Conservation (phyloP, 2,888 invertebrate species). For the Thera britannica region DNA sequence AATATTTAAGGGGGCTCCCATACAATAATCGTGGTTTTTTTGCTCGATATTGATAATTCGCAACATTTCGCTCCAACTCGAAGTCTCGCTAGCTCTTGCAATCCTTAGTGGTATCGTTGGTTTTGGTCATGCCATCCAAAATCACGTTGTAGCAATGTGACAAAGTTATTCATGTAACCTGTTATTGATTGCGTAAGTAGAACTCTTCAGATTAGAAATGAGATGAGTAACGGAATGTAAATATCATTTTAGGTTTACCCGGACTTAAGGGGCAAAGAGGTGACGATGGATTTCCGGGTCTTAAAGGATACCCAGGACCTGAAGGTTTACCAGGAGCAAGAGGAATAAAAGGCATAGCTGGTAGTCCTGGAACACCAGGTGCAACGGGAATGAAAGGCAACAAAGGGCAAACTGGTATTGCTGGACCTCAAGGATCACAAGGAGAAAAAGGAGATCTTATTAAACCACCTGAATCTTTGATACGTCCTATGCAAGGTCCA, state of each 20-base stretch:
- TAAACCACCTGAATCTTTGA: constrained; percentile 57
- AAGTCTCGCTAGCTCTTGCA: no score
- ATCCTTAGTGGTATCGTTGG: no score
- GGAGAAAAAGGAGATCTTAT: constrained; percentile 77
- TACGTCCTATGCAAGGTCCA: constrained; percentile 77
- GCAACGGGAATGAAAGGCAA: constrained; percentile 75
- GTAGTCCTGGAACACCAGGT: constrained; percentile 81
- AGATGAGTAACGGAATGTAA: neutral
- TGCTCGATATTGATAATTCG: no score
- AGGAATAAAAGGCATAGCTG: constrained; percentile 59
- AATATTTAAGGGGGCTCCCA: no score
- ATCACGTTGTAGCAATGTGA: no score
- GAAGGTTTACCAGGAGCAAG: constrained; percentile 63
- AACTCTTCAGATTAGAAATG: neutral
- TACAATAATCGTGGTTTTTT: no score
- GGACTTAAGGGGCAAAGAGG: constrained; percentile 68
- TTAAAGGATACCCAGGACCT: constrained; percentile 62
- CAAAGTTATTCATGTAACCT: no score
- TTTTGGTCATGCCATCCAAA: no score
- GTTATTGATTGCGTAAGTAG: neutral
- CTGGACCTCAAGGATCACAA: constrained; percentile 81
- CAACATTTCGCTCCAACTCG: no score
- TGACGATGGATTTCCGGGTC: constrained; percentile 64
- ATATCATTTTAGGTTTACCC: constrained; percentile 55
- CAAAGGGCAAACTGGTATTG: constrained; percentile 68